Conservation (phyloP, 2,113 vertebrate species). For the Eulemur macaco region DNA sequence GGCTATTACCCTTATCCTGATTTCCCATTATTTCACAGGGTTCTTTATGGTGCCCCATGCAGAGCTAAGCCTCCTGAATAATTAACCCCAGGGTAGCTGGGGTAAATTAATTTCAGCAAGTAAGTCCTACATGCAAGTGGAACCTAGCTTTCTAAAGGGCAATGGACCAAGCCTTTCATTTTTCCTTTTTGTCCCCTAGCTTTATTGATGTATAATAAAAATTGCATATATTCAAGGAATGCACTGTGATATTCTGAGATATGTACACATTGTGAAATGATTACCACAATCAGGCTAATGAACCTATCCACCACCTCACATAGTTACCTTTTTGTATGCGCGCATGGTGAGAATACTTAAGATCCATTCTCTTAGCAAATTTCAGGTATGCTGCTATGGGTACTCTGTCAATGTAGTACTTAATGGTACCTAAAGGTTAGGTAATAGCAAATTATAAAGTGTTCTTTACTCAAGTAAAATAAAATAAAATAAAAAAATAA, state of each 20-base stretch:
- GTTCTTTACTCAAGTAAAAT: neutral
- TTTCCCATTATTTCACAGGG: neutral
- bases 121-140: neutral
- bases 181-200: neutral
- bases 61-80: slow-evolving; percentile 29
- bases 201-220: neutral
- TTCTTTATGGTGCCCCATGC: neutral
- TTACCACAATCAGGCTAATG: neutral
- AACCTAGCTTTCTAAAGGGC: neutral
- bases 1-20: neutral
- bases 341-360: neutral
- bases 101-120: slow-evolving; percentile 50
- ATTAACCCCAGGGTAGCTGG: slow-evolving; percentile 48
- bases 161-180: neutral
- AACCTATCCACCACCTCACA: neutral
- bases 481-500: too few relatives aligned
- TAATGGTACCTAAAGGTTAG: neutral
- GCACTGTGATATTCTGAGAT: neutral
- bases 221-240: neutral
- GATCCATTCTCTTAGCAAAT: neutral
- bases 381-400: neutral
- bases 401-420: neutral
- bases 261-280: neutral
- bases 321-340: neutral
- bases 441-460: slow-evolving; percentile 3